Evolutionary conservation across 2,113 vertebrate genomes (phyloP), one percentile per base, ranked within the genome.

Genomic region (Strigops habroptila): DNA sequence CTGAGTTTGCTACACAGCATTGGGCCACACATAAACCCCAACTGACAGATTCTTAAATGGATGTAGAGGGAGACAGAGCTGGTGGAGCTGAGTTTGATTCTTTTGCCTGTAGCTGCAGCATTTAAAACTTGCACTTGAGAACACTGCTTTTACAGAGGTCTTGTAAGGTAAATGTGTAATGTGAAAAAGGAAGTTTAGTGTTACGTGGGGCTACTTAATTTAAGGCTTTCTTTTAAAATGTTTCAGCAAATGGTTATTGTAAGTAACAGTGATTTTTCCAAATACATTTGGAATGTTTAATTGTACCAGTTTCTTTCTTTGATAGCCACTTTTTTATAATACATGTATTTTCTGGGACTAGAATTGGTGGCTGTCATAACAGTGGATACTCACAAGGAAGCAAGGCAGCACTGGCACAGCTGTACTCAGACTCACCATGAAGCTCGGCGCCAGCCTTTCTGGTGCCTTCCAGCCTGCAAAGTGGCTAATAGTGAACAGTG

Each of bases 211-310:
- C 14, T 77, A 11, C 63, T 83, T 60, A 24, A 10, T 74, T 74
- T 41, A 43, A 37, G 71, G 41, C 60, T 81, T 51, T 55, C 39
- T 2, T 35, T 73, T 39, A 48, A 67, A 73, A 27, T 7, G 4
- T 12, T 24, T 41, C 41, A 53, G 6, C n/a, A 70, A 86, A n/a
- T 12, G 37, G 10, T 83, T 64, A 21, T 41, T 49, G 15, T 55
- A 37, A 31, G 41, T 21, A 24, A 11, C 52, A 33, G n/a, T 17
- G 22, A 22, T 23, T 71, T 93, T 62, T 24, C 49, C 49, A 37
- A 24, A 22, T 0, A 2, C 2, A 0, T 31, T 85, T 82, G 3
- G 0, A 59, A 59, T 59, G 6, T 60, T 85, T 77, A 9, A 31
- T 70, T 71, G 27, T 28, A 43, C 53, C 49, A 16, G 10, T 73